A percentile compares a stretch with the other conserved stretches of the same genome.
Conservation (phyloP, 2,888 invertebrate genomes). For the Harmothoe impar region DNA sequence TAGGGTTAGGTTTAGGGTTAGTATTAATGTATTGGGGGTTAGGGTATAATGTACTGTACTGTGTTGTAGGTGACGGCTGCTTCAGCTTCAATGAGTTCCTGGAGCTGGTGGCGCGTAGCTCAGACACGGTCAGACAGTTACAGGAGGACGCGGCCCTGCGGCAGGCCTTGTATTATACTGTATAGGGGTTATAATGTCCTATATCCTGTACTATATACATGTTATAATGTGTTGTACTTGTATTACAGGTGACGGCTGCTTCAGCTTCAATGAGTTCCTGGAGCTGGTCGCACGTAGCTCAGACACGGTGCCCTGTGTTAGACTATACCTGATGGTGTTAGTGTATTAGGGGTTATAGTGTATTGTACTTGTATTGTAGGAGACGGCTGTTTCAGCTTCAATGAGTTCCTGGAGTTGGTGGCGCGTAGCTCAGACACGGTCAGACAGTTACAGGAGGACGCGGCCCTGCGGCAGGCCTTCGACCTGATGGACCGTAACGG, state of each 20-base stretch:
- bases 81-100: slow-evolving; percentile 61
- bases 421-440: slow-evolving; percentile 47
- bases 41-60: too few relatives aligned
- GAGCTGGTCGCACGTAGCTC: slow-evolving; percentile 52
- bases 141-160: slow-evolving; percentile 37
- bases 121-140: slow-evolving; percentile 45
- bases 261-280: slow-evolving; percentile 60
- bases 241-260: slow-evolving; percentile 28
- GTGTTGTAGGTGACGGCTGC: slow-evolving; percentile 25
- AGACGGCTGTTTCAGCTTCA: slow-evolving; percentile 47
- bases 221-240: too few relatives aligned
- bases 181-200: too few relatives aligned
- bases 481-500: slow-evolving; percentile 45
- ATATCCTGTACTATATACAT: too few relatives aligned
- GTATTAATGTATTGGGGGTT: too few relatives aligned
- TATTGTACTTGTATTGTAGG: slow-evolving; percentile 10
- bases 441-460: slow-evolving; percentile 48
- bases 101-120: slow-evolving; percentile 52
- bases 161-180: too few relatives aligned
- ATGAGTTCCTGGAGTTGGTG: slow-evolving; percentile 60
- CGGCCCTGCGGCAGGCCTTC: slow-evolving; percentile 40
- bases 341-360: too few relatives aligned
- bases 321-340: too few relatives aligned
- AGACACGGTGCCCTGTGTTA: slow-evolving; percentile 51
- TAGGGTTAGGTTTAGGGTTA: too few relatives aligned